phyloP scores from a whole-genome alignment of 2,113 vertebrate species.

The Parotia lawesii region DNA sequence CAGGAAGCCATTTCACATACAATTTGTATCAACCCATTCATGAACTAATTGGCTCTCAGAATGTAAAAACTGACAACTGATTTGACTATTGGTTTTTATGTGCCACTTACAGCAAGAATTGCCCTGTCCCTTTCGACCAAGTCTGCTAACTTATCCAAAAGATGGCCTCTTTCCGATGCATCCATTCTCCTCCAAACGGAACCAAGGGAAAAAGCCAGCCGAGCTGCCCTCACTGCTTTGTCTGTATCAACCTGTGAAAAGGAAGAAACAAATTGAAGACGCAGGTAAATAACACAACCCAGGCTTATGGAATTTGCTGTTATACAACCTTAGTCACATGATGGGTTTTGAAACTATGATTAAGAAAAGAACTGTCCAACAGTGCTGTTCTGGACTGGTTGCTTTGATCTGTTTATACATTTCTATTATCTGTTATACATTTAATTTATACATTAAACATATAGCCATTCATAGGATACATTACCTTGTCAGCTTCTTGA shows the following conservation, averaged over 20 bases:
- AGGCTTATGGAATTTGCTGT: neutral
- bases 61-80: neutral
- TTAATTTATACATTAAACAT: neutral
- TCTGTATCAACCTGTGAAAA: constrained; percentile 86
- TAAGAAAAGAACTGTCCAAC: neutral
- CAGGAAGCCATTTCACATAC: neutral
- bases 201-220: constrained; percentile 88
- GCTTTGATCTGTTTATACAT: neutral
- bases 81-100: neutral
- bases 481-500: constrained; percentile 97
- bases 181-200: constrained; percentile 96
- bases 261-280: neutral
- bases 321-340: neutral
- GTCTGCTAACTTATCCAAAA: constrained; percentile 91
- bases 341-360: neutral
- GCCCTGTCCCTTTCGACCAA: constrained; percentile 93
- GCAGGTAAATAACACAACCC: neutral
- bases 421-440: neutral
- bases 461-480: neutral
- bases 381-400: neutral
- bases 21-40: neutral
- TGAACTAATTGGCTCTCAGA: neutral
- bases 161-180: constrained; percentile 90
- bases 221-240: constrained; percentile 92
- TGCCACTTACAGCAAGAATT: constrained; percentile 85